These are phyloP conservation scores for Indicator indicator DNA, from an alignment of 2,113 vertebrate species.

Conservation along the genomic window DNA sequence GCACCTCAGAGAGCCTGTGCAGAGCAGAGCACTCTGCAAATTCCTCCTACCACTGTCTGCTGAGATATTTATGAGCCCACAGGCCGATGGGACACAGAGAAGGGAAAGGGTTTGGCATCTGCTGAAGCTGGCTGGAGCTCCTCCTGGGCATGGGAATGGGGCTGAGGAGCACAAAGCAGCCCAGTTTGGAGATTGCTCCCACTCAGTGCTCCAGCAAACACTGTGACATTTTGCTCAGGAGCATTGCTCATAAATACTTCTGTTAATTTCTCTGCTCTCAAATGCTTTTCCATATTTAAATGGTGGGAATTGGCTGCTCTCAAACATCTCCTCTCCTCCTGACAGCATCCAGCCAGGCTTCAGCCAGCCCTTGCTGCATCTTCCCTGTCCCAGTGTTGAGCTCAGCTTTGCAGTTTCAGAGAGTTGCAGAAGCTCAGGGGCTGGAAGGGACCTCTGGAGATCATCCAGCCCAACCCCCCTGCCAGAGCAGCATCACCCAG, in stretches of 20 bases:
- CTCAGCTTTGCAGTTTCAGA: neutral
- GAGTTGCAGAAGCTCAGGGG: too few relatives aligned
- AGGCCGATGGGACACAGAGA: neutral
- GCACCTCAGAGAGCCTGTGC: neutral
- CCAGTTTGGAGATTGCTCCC: neutral
- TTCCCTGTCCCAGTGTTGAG: neutral
- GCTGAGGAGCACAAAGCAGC: neutral
- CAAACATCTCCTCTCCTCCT: neutral
- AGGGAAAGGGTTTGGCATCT: neutral
- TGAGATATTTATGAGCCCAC: neutral
- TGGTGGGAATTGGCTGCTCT: neutral
- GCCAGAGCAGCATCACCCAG: too few relatives aligned
- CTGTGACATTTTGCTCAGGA: neutral
- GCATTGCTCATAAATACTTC: neutral
- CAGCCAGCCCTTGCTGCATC: neutral
- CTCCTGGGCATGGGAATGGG: neutral
- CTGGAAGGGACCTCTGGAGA: too few relatives aligned
- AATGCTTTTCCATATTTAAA: neutral
- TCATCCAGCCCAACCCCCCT: too few relatives aligned
- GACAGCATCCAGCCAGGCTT: fast-evolving
- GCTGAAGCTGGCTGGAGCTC: neutral
- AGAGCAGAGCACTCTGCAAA: neutral
- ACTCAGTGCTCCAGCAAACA: fast-evolving
- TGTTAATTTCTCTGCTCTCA: neutral
- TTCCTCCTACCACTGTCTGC: fast-evolving